Evolutionary conservation across 2,113 vertebrate genomes (phyloP), one percentile per base, ranked within the genome.

Genomic region (Gavia stellata): DNA sequence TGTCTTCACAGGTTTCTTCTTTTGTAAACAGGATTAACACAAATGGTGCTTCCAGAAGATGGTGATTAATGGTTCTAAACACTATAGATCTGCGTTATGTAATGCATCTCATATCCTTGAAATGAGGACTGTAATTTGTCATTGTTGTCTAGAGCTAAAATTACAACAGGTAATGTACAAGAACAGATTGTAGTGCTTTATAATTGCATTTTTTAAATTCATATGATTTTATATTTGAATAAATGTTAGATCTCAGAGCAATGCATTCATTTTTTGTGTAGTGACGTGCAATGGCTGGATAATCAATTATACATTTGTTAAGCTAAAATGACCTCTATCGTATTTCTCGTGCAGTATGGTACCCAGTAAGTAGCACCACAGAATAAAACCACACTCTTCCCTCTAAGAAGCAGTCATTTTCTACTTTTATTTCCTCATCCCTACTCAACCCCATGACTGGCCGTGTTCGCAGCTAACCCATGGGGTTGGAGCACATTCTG

Each of bases 1-100:
- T 62, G 63, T 83, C 45, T 77, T 94, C 86, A 49, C 31, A 77
- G 38, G 70, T 92, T 38, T 89, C 68, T 95, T 93, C 70, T 79
- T 91, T 71, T 66, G 81, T 95, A 95, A 96, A 95, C 68, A 93
- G 58, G 86, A 86, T 96, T 94, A 96, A 95, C 94, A 93, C 49
- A 94, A 95, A 88, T 2, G 15, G 34, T 83, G 56, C 79, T 92
- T 47, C 91, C 70, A 81, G 73, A 94, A 14, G 8, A 93, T 38
- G 65, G 81, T 97, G 96, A 97, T 96, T 89, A 96, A 97, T 96
- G 59, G 68, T 77, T 92, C 66, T 80, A 65, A 96, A 96, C 61
- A 65, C 68, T 96, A 88, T 68, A 73, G 96, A 88, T 95, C 89
- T 97, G 91, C 86, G 88, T 89, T 96, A 95, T 95, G 86, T 91